Conservation (phyloP, 2,113 vertebrate genomes). For the Pelusios castaneus region DNA sequence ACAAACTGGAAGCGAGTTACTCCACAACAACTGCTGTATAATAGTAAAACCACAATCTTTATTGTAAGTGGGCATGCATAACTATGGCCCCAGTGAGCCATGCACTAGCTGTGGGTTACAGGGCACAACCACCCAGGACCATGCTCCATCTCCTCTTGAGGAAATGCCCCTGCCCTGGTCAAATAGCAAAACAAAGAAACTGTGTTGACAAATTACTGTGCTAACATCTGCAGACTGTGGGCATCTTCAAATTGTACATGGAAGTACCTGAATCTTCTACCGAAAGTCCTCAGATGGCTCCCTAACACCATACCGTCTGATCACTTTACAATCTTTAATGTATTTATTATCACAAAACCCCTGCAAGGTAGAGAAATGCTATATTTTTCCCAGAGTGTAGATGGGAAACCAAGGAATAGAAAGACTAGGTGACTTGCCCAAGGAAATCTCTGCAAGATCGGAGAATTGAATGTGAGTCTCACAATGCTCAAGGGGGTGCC, state of each 20-base stretch:
- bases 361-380: background rate
- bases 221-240: background rate
- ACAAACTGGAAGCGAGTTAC: background rate
- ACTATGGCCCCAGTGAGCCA: background rate
- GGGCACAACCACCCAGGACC: background rate
- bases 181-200: background rate
- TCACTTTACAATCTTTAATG: background rate
- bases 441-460: background rate
- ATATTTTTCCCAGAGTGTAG: background rate
- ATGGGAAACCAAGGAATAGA: background rate
- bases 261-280: background rate
- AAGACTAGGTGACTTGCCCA: background rate
- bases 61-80: background rate
- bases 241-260: background rate
- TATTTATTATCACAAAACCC: background rate
- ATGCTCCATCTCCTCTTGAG: background rate
- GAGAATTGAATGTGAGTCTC: background rate
- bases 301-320: background rate
- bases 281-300: accelerated
- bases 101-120: background rate
- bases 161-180: background rate
- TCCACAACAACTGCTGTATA: background rate
- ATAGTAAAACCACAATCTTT: background rate
- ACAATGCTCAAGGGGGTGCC: background rate
- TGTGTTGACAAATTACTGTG: background rate